Evolutionary conservation across 2,888 invertebrate species (phyloP).

Genomic region (Oligia strigilis): DNA sequence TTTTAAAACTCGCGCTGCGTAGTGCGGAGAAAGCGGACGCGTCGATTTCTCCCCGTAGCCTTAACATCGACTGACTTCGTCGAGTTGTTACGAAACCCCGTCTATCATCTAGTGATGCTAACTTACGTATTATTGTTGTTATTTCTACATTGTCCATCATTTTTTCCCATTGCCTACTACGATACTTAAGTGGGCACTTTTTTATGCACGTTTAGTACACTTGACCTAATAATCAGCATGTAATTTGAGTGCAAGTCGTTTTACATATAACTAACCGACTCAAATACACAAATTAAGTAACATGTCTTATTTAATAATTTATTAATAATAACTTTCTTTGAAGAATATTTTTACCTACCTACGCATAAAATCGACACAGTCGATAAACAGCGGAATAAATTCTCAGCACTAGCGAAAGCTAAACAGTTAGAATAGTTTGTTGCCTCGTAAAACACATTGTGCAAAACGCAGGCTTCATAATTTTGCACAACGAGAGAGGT

Average conservation of each 20-base stretch:
- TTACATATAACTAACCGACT: slow-evolving; percentile 34
- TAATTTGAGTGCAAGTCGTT: slow-evolving; percentile 7
- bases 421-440: slow-evolving; percentile 48
- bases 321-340: slow-evolving; percentile 12
- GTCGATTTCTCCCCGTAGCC: slow-evolving; percentile 85
- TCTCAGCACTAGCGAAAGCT: slow-evolving; percentile 54
- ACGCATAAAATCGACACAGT: slow-evolving; percentile 40
- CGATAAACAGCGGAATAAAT: slow-evolving; percentile 32
- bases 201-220: slow-evolving; percentile 4
- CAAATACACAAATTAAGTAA: slow-evolving; percentile 24
- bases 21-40: slow-evolving; percentile 85
- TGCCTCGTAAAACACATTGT: slow-evolving; percentile 59
- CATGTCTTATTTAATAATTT: slow-evolving; percentile 3
- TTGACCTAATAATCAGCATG: not conserved
- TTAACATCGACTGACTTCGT: slow-evolving; percentile 81
- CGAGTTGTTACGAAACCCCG: slow-evolving; percentile 79
- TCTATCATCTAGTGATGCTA: slow-evolving; percentile 75
- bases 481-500: slow-evolving; percentile 68
- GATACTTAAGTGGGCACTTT: not conserved
- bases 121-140: slow-evolving; percentile 57
- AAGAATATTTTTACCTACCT: not conserved
- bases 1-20: slow-evolving; percentile 64
- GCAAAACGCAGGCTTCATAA: slow-evolving; percentile 65
- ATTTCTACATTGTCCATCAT: slow-evolving; percentile 43
- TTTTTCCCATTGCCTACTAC: slow-evolving; percentile 12